Evolutionary conservation across 2,888 invertebrate species (phyloP), one percentile per base, ranked within the genome.

Genomic region (Ptilodon capucinus): DNA sequence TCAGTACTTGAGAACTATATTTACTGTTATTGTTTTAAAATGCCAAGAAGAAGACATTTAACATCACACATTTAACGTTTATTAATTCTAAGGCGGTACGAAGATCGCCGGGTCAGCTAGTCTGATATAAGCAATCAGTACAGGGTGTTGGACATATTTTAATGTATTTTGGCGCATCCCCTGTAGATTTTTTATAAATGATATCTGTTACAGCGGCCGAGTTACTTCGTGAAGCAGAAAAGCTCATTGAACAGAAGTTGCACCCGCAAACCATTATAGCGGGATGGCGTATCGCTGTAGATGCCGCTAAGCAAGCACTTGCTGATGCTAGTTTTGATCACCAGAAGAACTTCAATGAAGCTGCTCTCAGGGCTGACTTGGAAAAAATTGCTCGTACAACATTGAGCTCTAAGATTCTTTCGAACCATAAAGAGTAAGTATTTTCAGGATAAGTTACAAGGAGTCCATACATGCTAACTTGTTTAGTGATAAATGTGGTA

Each of bases 231-330:
- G 98, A 99, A 91, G 99, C 99, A 13, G 99, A 99, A 81, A 95
- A 96, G 74, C 89, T 99, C 42, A 93, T 99, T 48, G 95, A 96
- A 45, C 96, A 97, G 86, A 98, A 98, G 82, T 94, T 99, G 57
- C 99, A 99, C 83, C 99, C 99, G 1, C 99, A 99, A 92, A 99
- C 97, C 0, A 98, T 99, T 53, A 97, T 99, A 56, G 92, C 96
- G 44, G 99, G 99, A 9, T 99, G 98, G 97, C 93, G 99, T 54
- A 94, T 94, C 67, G 97, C 99, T 14, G 94, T 95, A 0, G 94
- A 94, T 46, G 95, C 96, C 34, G 99, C 99, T 0, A 93, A 95
- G 44, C 93, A 94, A 60, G 97, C 98, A 1, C 92, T 99, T 1
- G 92, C 94, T 46, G 93, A 94, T 41, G 93, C 95, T 16, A 95